Evolutionary conservation across 2,113 vertebrate species (phyloP).

Genomic region (Marmota flaviventris): DNA sequence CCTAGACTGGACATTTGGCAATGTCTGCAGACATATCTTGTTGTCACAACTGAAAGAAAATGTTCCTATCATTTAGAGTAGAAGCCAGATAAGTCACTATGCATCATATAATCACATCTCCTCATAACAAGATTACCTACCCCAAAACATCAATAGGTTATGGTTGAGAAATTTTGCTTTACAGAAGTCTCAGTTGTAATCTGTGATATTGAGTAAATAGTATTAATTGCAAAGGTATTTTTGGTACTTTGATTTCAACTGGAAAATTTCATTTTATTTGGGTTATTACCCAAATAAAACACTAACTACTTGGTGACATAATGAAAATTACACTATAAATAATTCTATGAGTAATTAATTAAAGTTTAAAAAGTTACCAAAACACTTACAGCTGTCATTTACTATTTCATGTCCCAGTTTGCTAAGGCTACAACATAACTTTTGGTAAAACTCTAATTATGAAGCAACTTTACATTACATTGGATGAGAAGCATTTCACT

Average conservation of each 20-base stretch:
- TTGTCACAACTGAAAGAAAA: not conserved
- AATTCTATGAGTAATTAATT: constrained; percentile 66
- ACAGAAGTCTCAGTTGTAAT: not conserved
- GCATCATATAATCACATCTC: not conserved
- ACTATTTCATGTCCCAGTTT: constrained; percentile 4
- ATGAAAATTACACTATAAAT: constrained; percentile 60
- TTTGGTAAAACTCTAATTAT: constrained; percentile 10
- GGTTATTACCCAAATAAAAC: constrained; percentile 46
- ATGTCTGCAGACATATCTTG: not conserved
- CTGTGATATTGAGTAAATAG: constrained; percentile 11
- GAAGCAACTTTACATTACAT: not conserved
- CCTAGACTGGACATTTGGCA: not conserved
- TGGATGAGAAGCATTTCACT: not conserved
- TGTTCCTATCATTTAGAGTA: not conserved
- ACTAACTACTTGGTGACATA: constrained; percentile 60
- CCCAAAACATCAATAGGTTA: not conserved
- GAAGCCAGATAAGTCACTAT: not conserved
- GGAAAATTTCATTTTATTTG: constrained; percentile 37
- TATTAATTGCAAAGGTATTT: constrained; percentile 23
- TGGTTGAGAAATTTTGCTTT: constrained; percentile 22
- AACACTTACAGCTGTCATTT: constrained; percentile 28
- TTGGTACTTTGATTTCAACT: constrained; percentile 36
- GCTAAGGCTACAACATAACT: constrained; percentile 28
- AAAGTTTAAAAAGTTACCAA: constrained; percentile 36
- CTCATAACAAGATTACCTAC: not conserved